Percentiles rank a stretch among this genome's conserved stretches.
Conservation (phyloP, 2,797 vertebrate species). For the Lagodon rhomboides region DNA sequence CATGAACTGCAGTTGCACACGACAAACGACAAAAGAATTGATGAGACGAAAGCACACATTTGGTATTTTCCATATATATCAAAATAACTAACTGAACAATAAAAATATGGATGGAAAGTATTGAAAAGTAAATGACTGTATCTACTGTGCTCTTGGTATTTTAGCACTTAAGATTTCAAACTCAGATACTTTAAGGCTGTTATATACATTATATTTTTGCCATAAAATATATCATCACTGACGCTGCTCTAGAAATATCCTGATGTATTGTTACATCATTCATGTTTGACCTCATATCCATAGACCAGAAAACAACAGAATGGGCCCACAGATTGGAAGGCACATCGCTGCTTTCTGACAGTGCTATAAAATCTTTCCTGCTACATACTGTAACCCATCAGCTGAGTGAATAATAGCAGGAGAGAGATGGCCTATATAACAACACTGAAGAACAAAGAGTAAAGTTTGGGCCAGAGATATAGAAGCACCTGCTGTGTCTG, state of each 20-base stretch:
- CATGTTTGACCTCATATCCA: constrained; percentile 19
- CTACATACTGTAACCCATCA: neutral
- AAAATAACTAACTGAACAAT: neutral
- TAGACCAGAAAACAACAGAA: neutral
- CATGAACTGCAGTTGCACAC: neutral
- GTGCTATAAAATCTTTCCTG: constrained; percentile 1
- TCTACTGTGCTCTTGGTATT: neutral
- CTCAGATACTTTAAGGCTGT: neutral
- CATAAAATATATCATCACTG: neutral
- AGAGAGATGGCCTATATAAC: constrained; percentile 27
- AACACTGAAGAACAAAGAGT: constrained; percentile 22
- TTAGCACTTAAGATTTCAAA: neutral
- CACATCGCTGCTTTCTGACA: constrained; percentile 6
- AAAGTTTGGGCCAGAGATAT: constrained; percentile 11
- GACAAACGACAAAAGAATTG: constrained; percentile 5
- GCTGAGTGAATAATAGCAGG: constrained; percentile 5
- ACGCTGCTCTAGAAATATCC: constrained; percentile 2
- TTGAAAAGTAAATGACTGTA: neutral
- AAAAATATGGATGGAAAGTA: neutral
- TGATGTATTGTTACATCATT: constrained; percentile 10
- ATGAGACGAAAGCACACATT: neutral
- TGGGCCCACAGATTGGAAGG: constrained; percentile 15
- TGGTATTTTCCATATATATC: neutral
- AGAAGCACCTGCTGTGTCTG: constrained; percentile 23
- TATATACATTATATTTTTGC: neutral